A percentile compares a stretch with the other conserved stretches of the same genome.
phyloP scores from a whole-genome alignment of 2,113 vertebrate genomes.

The Ceuthmochares aereus region DNA sequence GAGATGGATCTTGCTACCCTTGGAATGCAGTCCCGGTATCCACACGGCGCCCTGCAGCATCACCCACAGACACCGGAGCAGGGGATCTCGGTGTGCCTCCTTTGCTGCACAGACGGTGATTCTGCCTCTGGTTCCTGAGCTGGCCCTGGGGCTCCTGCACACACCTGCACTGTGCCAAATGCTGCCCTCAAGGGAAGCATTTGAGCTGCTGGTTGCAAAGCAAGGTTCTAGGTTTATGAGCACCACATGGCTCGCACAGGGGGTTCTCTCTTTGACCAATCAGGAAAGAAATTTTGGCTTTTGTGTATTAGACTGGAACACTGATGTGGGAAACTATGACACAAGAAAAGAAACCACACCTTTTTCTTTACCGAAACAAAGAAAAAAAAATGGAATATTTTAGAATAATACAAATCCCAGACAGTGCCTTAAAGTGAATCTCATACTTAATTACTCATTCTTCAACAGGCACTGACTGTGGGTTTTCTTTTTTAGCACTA shows the following conservation, averaged over 20 bases:
- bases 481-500: background rate
- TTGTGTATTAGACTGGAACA: background rate
- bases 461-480: background rate
- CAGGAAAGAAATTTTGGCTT: background rate
- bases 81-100: background rate
- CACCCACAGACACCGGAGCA: accelerated
- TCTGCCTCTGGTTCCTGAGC: background rate
- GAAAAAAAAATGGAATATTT: background rate
- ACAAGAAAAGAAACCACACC: background rate
- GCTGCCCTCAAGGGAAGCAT: background rate
- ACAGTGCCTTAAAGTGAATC: background rate
- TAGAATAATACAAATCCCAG: background rate
- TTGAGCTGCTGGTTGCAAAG: background rate
- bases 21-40: background rate
- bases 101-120: background rate
- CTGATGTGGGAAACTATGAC: background rate
- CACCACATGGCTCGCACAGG: background rate
- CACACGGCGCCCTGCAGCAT: accelerated
- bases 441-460: background rate
- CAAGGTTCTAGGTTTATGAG: background rate
- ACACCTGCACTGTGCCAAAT: accelerated
- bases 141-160: background rate
- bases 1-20: background rate
- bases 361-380: background rate
- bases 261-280: background rate